Percentiles rank a stretch among this genome's conserved stretches.
phyloP scores from a whole-genome alignment of 2,113 vertebrate species.

The Grantiella picta region DNA sequence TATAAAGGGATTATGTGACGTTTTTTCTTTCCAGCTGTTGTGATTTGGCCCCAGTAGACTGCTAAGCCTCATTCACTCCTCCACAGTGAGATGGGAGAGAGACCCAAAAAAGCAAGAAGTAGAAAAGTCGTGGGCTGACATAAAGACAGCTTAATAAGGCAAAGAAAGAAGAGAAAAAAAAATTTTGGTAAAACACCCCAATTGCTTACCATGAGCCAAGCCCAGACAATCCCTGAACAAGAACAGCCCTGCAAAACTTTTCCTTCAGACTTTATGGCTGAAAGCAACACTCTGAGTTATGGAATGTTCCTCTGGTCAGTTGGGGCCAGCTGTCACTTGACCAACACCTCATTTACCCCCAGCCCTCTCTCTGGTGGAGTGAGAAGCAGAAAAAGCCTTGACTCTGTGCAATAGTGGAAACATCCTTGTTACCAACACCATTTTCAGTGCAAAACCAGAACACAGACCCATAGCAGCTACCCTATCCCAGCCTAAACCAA shows the following conservation, averaged over 20 bases:
- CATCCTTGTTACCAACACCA: rapidly evolving
- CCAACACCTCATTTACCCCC: rapidly evolving
- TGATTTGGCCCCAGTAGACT: not conserved
- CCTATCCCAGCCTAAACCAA: not conserved
- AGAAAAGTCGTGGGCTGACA: not conserved
- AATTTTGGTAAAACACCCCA: rapidly evolving
- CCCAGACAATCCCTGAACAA: not conserved
- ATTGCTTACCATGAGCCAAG: not conserved
- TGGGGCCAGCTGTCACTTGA: not conserved
- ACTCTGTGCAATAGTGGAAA: not conserved
- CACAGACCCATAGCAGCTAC: too few species aligned
- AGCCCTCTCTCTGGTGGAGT: not conserved
- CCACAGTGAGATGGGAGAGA: rapidly evolving
- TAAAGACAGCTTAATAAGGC: not conserved
- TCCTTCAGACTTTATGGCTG: not conserved
- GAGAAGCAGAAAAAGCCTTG: not conserved
- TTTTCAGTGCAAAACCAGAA: not conserved
- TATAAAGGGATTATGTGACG: not conserved
- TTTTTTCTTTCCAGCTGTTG: not conserved
- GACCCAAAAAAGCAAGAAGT: not conserved
- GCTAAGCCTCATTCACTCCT: not conserved
- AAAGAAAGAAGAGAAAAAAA: not conserved
- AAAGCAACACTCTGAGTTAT: not conserved
- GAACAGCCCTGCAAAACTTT: not conserved
- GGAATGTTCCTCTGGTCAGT: not conserved